phyloP scores from a whole-genome alignment of 2,113 vertebrate genomes.

The Chaetorhynchus papuensis region DNA sequence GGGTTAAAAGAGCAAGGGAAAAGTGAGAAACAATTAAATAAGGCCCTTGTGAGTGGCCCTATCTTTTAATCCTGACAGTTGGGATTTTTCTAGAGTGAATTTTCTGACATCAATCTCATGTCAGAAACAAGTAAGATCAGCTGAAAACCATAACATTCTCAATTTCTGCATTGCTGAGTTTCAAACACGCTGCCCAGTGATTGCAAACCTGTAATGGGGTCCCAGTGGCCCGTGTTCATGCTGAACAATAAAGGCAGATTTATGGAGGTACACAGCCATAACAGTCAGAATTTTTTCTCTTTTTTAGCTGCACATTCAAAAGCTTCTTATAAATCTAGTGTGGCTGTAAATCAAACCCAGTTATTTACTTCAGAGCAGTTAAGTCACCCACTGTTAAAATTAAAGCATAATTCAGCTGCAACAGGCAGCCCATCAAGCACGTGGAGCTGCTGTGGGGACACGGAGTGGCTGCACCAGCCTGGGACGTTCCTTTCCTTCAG shows the following conservation, averaged over 20 bases:
- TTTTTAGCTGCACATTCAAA: conserved; percentile 37
- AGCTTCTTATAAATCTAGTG: conserved; percentile 25
- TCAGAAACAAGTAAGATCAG: not conserved
- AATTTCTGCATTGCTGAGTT: conserved; percentile 45
- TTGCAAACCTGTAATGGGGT: conserved; percentile 42
- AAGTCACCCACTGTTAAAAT: conserved; percentile 60
- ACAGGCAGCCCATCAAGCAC: not conserved
- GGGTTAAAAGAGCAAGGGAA: not conserved
- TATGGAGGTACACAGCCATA: conserved; percentile 21
- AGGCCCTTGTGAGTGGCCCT: not conserved
- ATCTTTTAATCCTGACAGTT: not conserved
- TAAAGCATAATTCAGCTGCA: conserved; percentile 53
- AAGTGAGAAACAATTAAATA: not conserved
- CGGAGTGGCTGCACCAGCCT: not conserved
- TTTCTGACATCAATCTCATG: not conserved
- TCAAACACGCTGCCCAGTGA: conserved; percentile 11
- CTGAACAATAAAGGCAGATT: conserved; percentile 61
- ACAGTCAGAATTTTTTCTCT: not conserved
- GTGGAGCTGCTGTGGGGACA: not conserved
- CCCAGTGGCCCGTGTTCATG: not conserved
- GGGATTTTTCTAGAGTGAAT: not conserved
- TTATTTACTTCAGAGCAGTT: conserved; percentile 57
- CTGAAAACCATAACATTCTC: not conserved
- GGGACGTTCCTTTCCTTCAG: not conserved
- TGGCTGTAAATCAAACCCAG: conserved; percentile 56